Evolutionary conservation across 2,113 vertebrate genomes (phyloP).

Genomic region (Ctenodactylus gundi): DNA sequence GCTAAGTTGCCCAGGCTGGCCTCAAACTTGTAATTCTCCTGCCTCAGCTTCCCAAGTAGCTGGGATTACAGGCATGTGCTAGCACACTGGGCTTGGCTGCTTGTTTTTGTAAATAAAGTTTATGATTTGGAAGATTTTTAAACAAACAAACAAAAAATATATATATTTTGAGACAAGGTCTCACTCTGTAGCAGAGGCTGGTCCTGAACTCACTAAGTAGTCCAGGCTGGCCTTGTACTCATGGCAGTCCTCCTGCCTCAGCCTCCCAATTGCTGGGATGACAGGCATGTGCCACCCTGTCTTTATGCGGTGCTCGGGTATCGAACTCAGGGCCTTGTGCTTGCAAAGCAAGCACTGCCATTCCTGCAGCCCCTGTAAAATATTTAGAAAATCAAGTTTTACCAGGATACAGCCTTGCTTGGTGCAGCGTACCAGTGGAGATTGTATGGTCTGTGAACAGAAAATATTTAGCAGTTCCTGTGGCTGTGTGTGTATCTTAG

Average conservation of each 20-base stretch:
- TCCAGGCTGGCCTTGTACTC: no score
- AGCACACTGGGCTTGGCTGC: neutral
- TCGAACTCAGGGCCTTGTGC: no score
- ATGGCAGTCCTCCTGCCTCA: no score
- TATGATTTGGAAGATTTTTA: neutral
- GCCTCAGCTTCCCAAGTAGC: neutral
- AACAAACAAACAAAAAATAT: no score
- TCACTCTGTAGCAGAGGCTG: no score
- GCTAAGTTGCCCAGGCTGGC: neutral
- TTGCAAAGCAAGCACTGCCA: no score
- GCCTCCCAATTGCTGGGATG: no score
- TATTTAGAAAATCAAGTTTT: constrained; percentile 14
- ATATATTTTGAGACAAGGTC: no score
- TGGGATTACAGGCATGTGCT: neutral
- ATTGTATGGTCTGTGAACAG: neutral
- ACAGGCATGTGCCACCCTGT: no score
- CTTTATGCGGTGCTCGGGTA: no score
- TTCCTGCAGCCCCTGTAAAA: no score
- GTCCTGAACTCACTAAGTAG: no score
- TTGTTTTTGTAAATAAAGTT: neutral
- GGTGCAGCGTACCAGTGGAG: neutral
- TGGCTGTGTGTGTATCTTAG: neutral
- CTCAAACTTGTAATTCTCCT: neutral
- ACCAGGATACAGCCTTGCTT: neutral
- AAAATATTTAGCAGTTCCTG: neutral